Conservation (phyloP, 2,113 vertebrate genomes). For the Aix galericulata region DNA sequence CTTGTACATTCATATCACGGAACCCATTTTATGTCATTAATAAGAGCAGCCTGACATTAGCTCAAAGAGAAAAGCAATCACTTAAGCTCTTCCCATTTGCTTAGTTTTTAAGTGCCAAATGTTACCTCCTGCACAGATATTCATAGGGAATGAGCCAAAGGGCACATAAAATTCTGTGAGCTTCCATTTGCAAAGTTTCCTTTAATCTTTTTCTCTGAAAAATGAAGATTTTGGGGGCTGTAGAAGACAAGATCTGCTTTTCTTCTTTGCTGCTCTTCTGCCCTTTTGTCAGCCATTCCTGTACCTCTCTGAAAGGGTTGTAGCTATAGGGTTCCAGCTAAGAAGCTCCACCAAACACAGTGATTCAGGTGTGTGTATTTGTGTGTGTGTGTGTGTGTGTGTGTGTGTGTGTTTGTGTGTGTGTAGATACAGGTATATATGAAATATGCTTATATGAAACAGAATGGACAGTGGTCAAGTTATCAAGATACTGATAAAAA, state of each 20-base stretch:
- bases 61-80: slow-evolving; percentile 59
- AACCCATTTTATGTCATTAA: slow-evolving; percentile 49
- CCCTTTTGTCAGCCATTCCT: neutral
- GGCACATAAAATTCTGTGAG: neutral
- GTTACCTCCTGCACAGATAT: slow-evolving; percentile 52
- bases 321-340: neutral
- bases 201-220: neutral
- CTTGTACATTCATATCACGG: slow-evolving; percentile 45
- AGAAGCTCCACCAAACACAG: neutral
- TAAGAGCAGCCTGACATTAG: slow-evolving; percentile 60
- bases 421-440: neutral
- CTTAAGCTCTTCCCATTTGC: slow-evolving; percentile 57
- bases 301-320: neutral
- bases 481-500: neutral
- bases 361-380: rapidly evolving
- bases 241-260: neutral
- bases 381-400: neutral
- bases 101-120: slow-evolving; percentile 59
- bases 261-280: neutral
- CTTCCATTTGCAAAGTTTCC: neutral
- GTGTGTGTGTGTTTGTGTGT: neutral
- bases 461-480: neutral
- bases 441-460: neutral
- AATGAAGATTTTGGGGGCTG: neutral
- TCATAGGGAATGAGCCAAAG: slow-evolving; percentile 18